These are phyloP conservation scores for Pangasius macronema DNA, from an alignment of 2,797 vertebrate species.

Conservation along the genomic window DNA sequence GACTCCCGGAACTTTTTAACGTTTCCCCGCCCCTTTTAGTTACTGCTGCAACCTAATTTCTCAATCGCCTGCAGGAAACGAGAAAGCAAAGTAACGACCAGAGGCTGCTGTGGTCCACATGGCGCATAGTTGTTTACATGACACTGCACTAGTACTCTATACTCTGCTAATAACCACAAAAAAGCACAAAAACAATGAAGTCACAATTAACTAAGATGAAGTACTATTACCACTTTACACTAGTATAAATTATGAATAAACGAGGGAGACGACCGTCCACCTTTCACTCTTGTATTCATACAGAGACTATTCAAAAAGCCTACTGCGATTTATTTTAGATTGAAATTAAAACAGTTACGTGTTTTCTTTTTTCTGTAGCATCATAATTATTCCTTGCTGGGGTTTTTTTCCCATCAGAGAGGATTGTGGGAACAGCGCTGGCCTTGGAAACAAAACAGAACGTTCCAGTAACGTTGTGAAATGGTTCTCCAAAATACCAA, in stretches of 20 bases:
- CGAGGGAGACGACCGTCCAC: not conserved
- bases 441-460: not conserved
- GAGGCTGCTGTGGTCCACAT: not conserved
- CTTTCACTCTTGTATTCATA: not conserved
- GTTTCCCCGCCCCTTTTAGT: not conserved
- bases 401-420: not conserved
- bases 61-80: not conserved
- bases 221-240: not conserved
- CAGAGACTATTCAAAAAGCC: not conserved
- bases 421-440: not conserved
- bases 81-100: not conserved
- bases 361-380: not conserved
- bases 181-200: not conserved
- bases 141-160: too few relatives aligned
- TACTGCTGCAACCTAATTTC: not conserved
- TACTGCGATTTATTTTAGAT: not conserved
- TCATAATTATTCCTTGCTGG: not conserved
- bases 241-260: not conserved
- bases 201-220: not conserved
- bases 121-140: not conserved
- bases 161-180: not conserved
- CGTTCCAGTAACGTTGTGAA: not conserved
- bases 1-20: not conserved
- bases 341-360: not conserved
- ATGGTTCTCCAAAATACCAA: not conserved